Evolutionary conservation across 2,888 invertebrate species (phyloP), one percentile per base, ranked within the genome.

Genomic region (Andrena praecox): DNA sequence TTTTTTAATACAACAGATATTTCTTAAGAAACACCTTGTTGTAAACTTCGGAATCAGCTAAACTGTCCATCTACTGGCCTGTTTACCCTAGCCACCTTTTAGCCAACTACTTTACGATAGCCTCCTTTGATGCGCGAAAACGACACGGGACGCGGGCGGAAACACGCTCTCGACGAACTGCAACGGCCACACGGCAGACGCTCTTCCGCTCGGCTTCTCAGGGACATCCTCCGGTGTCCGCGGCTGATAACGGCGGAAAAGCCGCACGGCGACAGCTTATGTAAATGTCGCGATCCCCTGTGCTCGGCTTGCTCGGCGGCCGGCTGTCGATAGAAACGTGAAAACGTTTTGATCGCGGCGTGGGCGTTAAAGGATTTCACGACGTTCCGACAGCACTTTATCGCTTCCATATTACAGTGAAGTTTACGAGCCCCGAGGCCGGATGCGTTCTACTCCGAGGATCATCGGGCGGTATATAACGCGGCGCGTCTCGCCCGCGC

Each of bases 361-460:
- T 82, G 82, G 82, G 82, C 77, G 82, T 75, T 75, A 24, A 64
- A 50, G 42, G 75, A 74, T 80, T 66, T 83, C 72, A 72, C 82
- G 72, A 77, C 60, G 71, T 84, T 86, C 86, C 87, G 78, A 76
- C 70, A 76, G 73, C 73, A 81, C 71, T 87, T 86, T 86, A 85
- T 73, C 67, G 76, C 87, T 82, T 76, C 77, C 76, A 78, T 86
- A 80, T 87, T 82, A 77, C 69, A 70, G 75, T 31, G 2, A 59
- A 77, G 62, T 86, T 86, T 87, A 86, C 70, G 85, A 82, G 52
- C 64, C 42, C 8, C 59, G 62, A 48, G 54, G 29, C 52, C 54
- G n/a, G 31, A 60, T 60, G 66, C 72, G 62, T 66, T 77, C 78
- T 60, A 50, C 73, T 70, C 84, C 29, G 52, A 68, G n/a, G 59